Percentiles rank a stretch among this genome's conserved stretches.
Conservation (phyloP, 23 tunicate genomes). For the Clavelina lepadiformis region DNA sequence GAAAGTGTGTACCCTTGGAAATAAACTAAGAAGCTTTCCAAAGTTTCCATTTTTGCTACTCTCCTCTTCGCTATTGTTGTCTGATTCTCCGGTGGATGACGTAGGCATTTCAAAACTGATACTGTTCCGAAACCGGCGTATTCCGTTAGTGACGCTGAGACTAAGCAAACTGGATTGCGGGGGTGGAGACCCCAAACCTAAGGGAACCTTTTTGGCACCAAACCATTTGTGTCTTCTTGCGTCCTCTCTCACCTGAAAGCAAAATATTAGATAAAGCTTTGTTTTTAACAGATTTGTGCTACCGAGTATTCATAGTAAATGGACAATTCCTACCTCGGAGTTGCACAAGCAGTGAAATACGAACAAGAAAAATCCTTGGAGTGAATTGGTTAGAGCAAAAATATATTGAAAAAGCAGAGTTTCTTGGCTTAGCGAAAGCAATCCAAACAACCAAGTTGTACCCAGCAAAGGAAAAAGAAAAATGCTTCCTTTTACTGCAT, state of each 20-base stretch:
- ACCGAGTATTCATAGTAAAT: no score
- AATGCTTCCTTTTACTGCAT: constrained; percentile 89
- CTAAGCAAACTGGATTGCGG: constrained; percentile 34
- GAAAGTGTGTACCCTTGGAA: background rate
- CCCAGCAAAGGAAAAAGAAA: constrained; percentile 84
- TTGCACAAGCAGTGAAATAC: constrained; percentile 91
- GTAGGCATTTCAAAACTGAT: constrained; percentile 63
- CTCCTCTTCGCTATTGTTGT: constrained; percentile 2
- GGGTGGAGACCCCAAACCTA: constrained; percentile 5
- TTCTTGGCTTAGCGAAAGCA: constrained; percentile 52
- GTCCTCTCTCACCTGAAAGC: constrained; percentile 46
- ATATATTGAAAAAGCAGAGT: constrained; percentile 75
- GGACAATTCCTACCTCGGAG: constrained; percentile 55
- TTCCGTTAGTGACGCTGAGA: constrained; percentile 62
- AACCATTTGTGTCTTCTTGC: constrained; percentile 71
- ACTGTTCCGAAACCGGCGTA: constrained; percentile 69
- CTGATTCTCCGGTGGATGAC: constrained; percentile 14
- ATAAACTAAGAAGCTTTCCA: background rate
- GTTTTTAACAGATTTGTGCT: no score
- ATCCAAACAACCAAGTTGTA: constrained; percentile 85
- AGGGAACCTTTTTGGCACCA: constrained; percentile 7
- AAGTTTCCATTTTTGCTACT: background rate
- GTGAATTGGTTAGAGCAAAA: constrained; percentile 73
- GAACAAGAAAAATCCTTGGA: constrained; percentile 86
- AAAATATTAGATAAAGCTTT: no score